Percentiles rank a stretch among this genome's conserved stretches.
Conservation (phyloP, 1,140 invertebrate species). For the Lysiphlebus fabarum region DNA sequence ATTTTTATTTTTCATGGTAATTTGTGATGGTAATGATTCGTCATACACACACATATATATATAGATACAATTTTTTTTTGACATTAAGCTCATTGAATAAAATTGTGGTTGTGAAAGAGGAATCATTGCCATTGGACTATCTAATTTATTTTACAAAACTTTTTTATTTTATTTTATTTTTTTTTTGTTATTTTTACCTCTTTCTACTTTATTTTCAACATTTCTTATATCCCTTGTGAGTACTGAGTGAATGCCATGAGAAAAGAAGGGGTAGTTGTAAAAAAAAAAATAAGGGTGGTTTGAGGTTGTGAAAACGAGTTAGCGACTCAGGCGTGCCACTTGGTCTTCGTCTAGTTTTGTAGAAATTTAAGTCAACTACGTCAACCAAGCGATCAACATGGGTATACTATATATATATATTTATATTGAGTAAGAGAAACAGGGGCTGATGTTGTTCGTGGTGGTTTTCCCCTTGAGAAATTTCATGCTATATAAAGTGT, state of each 20-base stretch:
- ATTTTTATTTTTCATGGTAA: no score
- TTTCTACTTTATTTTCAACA: conserved; percentile 1
- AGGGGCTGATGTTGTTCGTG: neutral
- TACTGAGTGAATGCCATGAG: conserved; percentile 5
- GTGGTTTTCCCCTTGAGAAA: neutral
- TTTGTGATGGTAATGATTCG: no score
- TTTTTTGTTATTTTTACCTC: neutral
- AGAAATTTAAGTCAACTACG: conserved; percentile 1
- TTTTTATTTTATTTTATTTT: conserved; percentile 5
- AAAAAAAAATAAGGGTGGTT: conserved; percentile 1
- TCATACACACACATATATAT: no score
- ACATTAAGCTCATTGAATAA: no score
- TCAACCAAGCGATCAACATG: conserved; percentile 4
- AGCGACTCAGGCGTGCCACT: conserved; percentile 17
- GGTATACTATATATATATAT: neutral
- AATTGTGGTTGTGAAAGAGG: no score
- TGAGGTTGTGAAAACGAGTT: conserved; percentile 19
- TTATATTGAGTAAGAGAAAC: neutral
- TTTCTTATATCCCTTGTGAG: neutral
- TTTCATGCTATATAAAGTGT: neutral
- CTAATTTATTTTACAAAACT: neutral
- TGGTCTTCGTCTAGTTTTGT: conserved; percentile 6
- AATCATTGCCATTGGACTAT: no score
- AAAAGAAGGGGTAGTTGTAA: conserved; percentile 8
- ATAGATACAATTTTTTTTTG: no score